Evolutionary conservation across 2,113 vertebrate species (phyloP).

Genomic region (Okapia johnstoni): DNA sequence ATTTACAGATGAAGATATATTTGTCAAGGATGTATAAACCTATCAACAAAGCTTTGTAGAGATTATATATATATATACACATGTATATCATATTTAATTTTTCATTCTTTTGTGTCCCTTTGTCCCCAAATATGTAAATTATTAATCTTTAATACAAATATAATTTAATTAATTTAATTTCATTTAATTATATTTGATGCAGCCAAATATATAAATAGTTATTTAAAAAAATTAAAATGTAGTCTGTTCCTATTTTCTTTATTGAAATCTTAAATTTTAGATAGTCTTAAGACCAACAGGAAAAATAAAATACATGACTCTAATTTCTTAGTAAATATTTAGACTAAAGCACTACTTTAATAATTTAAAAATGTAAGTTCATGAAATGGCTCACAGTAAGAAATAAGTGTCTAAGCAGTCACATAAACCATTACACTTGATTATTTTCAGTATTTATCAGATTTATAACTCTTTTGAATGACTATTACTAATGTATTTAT

Average conservation of each 20-base stretch:
- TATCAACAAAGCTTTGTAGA: neutral
- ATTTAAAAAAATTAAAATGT: neutral
- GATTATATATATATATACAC: neutral
- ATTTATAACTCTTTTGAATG: neutral
- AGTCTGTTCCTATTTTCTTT: neutral
- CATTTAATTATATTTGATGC: neutral
- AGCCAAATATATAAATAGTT: neutral
- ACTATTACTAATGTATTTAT: neutral
- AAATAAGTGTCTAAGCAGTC: neutral
- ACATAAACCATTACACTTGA: neutral
- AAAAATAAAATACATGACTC: neutral
- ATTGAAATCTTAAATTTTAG: neutral
- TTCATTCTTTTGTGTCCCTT: neutral
- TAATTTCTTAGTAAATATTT: neutral
- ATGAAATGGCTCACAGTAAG: neutral
- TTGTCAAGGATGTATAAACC: neutral
- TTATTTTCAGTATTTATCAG: neutral
- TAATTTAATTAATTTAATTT: neutral
- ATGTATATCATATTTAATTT: neutral
- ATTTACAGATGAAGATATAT: neutral
- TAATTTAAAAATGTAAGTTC: neutral
- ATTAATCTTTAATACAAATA: neutral
- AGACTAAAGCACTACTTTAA: neutral
- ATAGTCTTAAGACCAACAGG: neutral
- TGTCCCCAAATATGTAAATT: neutral